phyloP scores from a whole-genome alignment of 2,797 vertebrate genomes.

The Argya squamiceps region DNA sequence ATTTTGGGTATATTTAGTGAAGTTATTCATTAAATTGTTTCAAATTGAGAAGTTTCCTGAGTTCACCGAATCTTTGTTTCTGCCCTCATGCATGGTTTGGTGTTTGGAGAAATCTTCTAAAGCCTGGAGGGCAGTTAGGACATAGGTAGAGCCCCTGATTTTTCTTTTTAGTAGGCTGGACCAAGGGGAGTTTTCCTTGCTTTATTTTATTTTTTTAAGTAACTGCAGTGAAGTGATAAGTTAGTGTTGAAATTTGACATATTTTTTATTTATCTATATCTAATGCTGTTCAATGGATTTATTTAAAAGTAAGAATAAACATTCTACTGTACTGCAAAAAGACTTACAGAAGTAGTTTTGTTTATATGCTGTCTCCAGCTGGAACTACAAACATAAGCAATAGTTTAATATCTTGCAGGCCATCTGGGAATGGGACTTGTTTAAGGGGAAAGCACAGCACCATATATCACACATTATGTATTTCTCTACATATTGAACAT shows the following conservation, averaged over 20 bases:
- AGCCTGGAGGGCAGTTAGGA: background rate
- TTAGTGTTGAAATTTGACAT: background rate
- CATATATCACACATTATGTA: background rate
- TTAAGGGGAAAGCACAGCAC: background rate
- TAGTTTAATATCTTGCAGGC: conserved; percentile 29
- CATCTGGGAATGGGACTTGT: conserved; percentile 47
- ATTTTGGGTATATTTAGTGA: background rate
- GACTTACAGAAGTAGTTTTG: conserved; percentile 1
- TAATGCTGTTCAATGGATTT: background rate
- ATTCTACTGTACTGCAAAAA: background rate
- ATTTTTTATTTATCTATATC: background rate
- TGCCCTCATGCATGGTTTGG: background rate
- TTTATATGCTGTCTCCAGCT: conserved; percentile 20
- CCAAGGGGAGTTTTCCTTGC: background rate
- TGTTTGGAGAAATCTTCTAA: background rate
- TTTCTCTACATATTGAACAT: background rate
- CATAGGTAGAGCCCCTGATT: background rate
- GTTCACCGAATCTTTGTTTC: background rate
- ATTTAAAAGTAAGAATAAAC: background rate
- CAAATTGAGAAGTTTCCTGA: background rate
- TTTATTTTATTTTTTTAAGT: background rate
- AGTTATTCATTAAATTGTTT: background rate
- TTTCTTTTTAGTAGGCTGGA: background rate
- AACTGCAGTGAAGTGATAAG: background rate
- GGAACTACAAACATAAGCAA: conserved; percentile 31